Base-by-base conservation (phyloP, 2,113 vertebrate genomes). In the Carettochelys insculpta region DNA sequence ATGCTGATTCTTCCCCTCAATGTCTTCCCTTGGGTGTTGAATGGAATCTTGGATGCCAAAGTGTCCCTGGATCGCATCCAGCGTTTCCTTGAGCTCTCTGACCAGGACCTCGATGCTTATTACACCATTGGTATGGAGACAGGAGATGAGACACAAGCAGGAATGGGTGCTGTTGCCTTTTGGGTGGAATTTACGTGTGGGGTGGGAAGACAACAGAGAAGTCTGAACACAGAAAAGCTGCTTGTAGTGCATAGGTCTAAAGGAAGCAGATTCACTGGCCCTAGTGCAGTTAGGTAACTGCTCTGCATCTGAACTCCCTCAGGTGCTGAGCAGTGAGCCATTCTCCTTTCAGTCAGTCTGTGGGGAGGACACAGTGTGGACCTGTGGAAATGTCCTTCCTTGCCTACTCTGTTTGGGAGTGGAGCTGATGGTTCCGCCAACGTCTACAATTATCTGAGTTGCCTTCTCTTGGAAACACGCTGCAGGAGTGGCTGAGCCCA, bases 1-100 rank as follows among this genome's bases (percentile, higher is more conserved):
- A 99, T 99, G 99, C 97, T 99, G 75, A 99, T 99, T 95, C 77
- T 99, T 16, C 99, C 99, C 1, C 98, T 99, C 80, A 99, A 99
- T 89, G 89, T 91, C 77, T 99, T 99, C 86, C 99, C 99, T 1
- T 99, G 99, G 99, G 98, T 99, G 51, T 96, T 99, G 94, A 99
- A 98, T 81, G 98, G 98, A 2, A 98, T 98, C 68, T 95, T 99
- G 96, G 99, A 99, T 93, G 98, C 99, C 89, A 99, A 98, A 96
- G 99, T 99, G 76, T 99, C 99, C 68, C 94, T 99, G 96, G 98
- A 99, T 76, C 98, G 99, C 89, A 98, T 99, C 93, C 99, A 99
- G 92, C 90, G 52, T 71, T 99, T 99, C 95, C 98, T 99, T 14
- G 97, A 98, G 83, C 97, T 99, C 25, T 43, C 92, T 81, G 98